Conservation (phyloP, 2,888 invertebrate species). For the Ceratothoa steindachneri region DNA sequence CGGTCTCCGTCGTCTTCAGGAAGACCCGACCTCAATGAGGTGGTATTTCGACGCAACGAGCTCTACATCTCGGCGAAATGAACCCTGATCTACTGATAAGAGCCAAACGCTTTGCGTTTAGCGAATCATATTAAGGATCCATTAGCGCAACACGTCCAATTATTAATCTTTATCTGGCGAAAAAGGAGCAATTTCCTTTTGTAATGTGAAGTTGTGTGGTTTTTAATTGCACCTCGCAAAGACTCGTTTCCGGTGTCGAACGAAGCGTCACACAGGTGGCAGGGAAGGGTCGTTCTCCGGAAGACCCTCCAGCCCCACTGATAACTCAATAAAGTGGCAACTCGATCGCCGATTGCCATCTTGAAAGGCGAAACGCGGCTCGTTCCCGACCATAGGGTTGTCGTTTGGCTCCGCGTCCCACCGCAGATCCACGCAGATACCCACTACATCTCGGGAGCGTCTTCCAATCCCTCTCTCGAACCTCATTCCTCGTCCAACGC, state of each 20-base stretch:
- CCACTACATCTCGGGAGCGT: too few species aligned
- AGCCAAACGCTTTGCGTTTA: too few species aligned
- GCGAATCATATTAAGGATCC: not conserved
- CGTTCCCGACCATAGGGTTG: too few species aligned
- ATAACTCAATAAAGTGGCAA: not conserved
- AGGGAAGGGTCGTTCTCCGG: not conserved
- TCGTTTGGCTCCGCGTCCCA: too few species aligned
- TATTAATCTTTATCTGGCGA: not conserved
- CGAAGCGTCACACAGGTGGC: not conserved
- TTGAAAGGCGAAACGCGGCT: too few species aligned
- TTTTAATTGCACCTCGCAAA: not conserved
- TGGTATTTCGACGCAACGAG: too few species aligned
- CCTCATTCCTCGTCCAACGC: constrained; percentile 17
- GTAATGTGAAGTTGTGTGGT: not conserved
- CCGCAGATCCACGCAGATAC: too few species aligned
- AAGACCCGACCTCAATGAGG: too few species aligned
- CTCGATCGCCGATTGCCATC: not conserved
- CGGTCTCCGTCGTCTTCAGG: too few species aligned
- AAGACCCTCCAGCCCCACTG: not conserved
- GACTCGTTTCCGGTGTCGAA: not conserved
- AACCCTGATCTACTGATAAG: too few species aligned
- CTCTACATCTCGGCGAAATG: too few species aligned
- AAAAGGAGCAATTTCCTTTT: not conserved
- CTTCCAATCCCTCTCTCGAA: constrained; percentile 13
- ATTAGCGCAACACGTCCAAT: not conserved